Percentiles rank a stretch among this genome's conserved stretches.
phyloP scores from a whole-genome alignment of 2,888 invertebrate genomes.

The Torymus tubicola region DNA sequence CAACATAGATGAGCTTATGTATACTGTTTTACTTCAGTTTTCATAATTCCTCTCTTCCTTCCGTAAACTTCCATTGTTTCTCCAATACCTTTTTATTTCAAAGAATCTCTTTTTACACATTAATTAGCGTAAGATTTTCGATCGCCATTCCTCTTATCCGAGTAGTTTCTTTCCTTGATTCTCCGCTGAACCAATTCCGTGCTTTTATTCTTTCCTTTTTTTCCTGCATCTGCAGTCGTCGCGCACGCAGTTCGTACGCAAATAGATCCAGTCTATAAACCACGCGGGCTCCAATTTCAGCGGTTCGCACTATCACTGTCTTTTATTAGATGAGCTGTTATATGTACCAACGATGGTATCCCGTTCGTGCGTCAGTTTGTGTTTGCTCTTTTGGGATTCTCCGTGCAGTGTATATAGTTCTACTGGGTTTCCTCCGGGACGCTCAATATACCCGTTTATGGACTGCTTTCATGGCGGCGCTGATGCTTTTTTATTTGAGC shows the following conservation, averaged over 20 bases:
- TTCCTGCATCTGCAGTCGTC: neutral
- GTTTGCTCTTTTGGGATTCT: neutral
- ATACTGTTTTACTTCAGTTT: no score
- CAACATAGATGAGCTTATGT: neutral
- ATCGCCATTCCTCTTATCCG: neutral
- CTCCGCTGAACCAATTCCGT: neutral
- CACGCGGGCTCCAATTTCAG: conserved; percentile 63
- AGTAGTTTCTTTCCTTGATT: neutral
- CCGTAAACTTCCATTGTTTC: no score
- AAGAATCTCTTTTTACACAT: no score
- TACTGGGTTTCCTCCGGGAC: neutral
- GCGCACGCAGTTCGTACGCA: conserved; percentile 36
- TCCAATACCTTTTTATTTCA: no score
- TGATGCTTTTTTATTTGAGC: conserved; percentile 29
- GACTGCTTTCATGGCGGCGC: conserved; percentile 24
- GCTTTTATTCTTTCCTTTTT: no score
- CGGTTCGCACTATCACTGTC: conserved; percentile 51
- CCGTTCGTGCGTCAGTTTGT: neutral
- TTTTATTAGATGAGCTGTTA: conserved; percentile 60
- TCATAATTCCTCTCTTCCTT: no score
- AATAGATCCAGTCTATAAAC: conserved; percentile 65
- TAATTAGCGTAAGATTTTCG: neutral
- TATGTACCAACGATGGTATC: neutral
- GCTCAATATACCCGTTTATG: conserved; percentile 48
- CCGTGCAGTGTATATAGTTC: neutral